These are phyloP conservation scores for Mystacides longicornis DNA, from an alignment of 2,888 invertebrate genomes.

Conservation along the genomic window DNA sequence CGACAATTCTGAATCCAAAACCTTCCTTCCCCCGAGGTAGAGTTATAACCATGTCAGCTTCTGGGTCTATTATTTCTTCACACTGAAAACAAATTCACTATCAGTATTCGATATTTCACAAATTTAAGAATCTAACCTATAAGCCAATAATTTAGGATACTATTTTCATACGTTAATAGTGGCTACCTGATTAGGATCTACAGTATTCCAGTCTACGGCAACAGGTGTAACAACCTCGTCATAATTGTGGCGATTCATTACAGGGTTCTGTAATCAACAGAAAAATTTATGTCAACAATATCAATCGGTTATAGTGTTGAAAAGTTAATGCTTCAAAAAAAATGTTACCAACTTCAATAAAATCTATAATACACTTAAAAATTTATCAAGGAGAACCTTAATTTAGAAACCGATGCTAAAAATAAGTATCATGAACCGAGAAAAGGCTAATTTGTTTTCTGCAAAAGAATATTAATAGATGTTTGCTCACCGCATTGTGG, in stretches of 20 bases:
- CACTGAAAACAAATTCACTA: conserved; percentile 12
- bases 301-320: background rate
- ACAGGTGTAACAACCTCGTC: conserved; percentile 24
- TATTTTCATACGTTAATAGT: background rate
- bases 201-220: conserved; percentile 21
- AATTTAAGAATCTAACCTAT: background rate
- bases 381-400: too few relatives aligned
- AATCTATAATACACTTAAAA: too few relatives aligned
- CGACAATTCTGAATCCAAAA: conserved; percentile 97
- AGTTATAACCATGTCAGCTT: conserved; percentile 67
- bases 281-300: background rate
- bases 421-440: too few relatives aligned
- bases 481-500: conserved; percentile 8
- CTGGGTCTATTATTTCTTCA: conserved; percentile 34
- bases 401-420: too few relatives aligned
- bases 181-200: conserved; percentile 22
- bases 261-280: conserved; percentile 17
- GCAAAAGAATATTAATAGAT: too few relatives aligned
- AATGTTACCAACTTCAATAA: too few relatives aligned
- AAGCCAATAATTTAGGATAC: background rate
- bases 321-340: background rate
- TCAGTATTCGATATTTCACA: background rate
- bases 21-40: conserved; percentile 86
- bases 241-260: conserved; percentile 22
- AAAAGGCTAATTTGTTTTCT: too few relatives aligned